Evolutionary conservation across 2,797 vertebrate genomes (phyloP), one percentile per base, ranked within the genome.

Genomic region (Enteromius trimaculatus): DNA sequence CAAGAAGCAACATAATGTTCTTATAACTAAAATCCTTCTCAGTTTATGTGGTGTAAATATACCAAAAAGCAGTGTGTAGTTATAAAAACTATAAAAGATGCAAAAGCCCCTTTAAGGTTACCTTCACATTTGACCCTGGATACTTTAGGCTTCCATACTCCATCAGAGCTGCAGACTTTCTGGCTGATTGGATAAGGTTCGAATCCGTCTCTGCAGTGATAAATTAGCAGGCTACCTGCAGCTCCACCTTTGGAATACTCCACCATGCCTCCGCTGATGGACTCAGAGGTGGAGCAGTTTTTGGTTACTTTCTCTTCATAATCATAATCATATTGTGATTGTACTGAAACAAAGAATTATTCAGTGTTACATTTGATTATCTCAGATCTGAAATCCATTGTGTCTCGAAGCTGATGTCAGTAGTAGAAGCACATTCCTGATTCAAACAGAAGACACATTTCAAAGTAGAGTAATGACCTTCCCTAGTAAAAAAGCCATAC

Each of bases 81-180:
- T 60, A 11, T 23, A 58, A 11, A 23, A 26, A 5, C 19, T 13
- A 23, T 23, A n/a, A 23, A 58, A 60, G 55, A n/a, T 23, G 55
- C n/a, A 58, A 58, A n/a, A 23, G 55, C 55, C n/a, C 55, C 10
- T 60, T 49, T 65, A 68, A 21, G 21, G 66, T 81, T 60, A 88
- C 87, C 87, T 85, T 85, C 85, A 87, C 87, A 88, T 79, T 74
- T 85, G 60, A 84, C 42, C 39, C 82, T 83, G 68, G 86, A 79
- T 60, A 84, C 75, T 49, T 68, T 84, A n/a, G 88, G 84, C n/a
- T 85, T 69, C 88, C 87, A 88, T 80, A 78, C 42, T 78, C 86
- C 84, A 29, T 75, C 47, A 42, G 83, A 47, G 44, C 4, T 78
- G 74, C 88, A 89, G 72, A 19, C 42, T 44, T 85, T 89, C 21